Evolutionary conservation across 2,888 invertebrate species (phyloP).

Genomic region (Ctena decussata): DNA sequence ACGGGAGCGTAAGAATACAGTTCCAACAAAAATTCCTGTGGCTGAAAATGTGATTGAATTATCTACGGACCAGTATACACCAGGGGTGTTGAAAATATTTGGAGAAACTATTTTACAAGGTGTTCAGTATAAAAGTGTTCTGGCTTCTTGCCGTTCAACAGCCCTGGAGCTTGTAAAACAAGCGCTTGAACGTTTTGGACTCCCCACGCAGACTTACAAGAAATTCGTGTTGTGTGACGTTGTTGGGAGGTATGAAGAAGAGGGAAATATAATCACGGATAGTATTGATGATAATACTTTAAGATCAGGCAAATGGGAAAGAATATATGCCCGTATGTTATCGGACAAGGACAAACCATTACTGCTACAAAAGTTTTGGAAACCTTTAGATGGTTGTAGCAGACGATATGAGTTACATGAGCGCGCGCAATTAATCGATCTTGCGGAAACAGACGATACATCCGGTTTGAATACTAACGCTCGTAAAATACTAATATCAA

Average conservation of each 20-base stretch:
- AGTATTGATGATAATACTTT: conserved; percentile 33
- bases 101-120: conserved; percentile 82
- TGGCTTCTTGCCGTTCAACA: conserved; percentile 81
- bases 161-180: conserved; percentile 82
- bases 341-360: conserved; percentile 80
- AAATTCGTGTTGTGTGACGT: conserved; percentile 84
- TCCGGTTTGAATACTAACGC: conserved; percentile 82
- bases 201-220: conserved; percentile 66
- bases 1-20: conserved; percentile 38
- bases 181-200: conserved; percentile 81
- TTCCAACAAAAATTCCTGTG: conserved; percentile 19
- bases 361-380: conserved; percentile 83
- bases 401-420: conserved; percentile 83
- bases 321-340: conserved; percentile 78
- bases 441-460: conserved; percentile 74
- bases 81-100: conserved; percentile 82
- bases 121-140: conserved; percentile 83
- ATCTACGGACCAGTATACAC: conserved; percentile 80
- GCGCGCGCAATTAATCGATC: conserved; percentile 70
- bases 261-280: conserved; percentile 16
- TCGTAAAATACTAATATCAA: conserved; percentile 80
- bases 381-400: conserved; percentile 81
- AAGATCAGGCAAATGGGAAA: conserved; percentile 70
- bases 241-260: conserved; percentile 71
- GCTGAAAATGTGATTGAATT: conserved; percentile 69